Evolutionary conservation across 1,140 invertebrate genomes (phyloP), one percentile per base, ranked within the genome.

Genomic region (Caligus rogercresseyi): DNA sequence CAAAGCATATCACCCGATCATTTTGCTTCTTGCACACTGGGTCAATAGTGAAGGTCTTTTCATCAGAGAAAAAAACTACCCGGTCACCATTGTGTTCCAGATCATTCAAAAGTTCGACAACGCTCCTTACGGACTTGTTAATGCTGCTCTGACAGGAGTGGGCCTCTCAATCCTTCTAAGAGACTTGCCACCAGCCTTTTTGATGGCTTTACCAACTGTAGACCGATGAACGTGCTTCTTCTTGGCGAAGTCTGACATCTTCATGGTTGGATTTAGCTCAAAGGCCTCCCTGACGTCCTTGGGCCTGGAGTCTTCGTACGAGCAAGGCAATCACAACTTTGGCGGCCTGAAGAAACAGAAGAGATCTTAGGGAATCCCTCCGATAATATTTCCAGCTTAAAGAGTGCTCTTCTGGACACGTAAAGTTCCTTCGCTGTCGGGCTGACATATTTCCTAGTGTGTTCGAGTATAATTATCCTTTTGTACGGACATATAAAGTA

Each of bases 91-190:
- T 54, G 54, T 54, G 54, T 16, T 54, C 19, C 16, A 54, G 54
- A 18, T 54, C 54, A 21, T 54, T 54, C 54, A 54, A 54, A n/a
- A 43, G n/a, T 43, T 43, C n/a, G 31, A 43, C 31, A 43, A 11
- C 16, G 54, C 20, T 54, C 4, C 4, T 13, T 11, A 54, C 54
- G 16, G 20, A 54, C 11, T 54, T 54, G 11, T 54, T 54, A 7
- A 11, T 54, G 54, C 11, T 18, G 16, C 19, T 54, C 11, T 7
- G 16, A 54, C 13, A 54, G 54, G 16, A 54, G 54, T 16, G 54
- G n/a, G 20, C 16, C 54, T 16, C 16, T 16, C 20, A 18, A 54
- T 21, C 13, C 20, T 18, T 21, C 16, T 54, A 16, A 54, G 16
- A 4, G 7, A 21, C 20, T 18, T 54, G 11, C 54, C 54, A 11